Conservation (phyloP, 2,113 vertebrate genomes). For the Brachypodius melanocephalos region DNA sequence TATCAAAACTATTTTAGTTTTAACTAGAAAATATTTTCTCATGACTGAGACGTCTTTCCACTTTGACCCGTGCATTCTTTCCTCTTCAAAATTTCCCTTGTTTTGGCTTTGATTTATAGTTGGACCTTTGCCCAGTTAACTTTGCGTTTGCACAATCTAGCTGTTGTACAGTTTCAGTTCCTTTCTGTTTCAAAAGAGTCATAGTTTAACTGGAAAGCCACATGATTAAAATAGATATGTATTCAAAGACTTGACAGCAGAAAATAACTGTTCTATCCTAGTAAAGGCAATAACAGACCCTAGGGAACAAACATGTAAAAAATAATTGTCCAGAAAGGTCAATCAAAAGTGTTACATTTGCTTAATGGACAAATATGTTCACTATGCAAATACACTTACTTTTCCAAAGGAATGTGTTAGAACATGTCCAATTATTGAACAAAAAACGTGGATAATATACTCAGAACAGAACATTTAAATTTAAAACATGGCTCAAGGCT, state of each 20-base stretch:
- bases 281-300: neutral
- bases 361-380: neutral
- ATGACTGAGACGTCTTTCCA: constrained; percentile 49
- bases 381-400: neutral
- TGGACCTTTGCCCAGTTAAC: constrained; percentile 42
- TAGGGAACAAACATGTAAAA: neutral
- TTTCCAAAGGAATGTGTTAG: neutral
- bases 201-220: constrained; percentile 46
- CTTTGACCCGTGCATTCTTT: constrained; percentile 62
- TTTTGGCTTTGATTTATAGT: constrained; percentile 54
- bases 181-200: constrained; percentile 48
- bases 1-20: constrained; percentile 61
- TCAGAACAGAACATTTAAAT: neutral
- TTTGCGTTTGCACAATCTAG: constrained; percentile 27
- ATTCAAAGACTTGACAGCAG: constrained; percentile 5
- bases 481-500: neutral
- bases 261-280: neutral
- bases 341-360: neutral
- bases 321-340: neutral
- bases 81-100: constrained; percentile 64
- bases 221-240: neutral
- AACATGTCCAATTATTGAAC: neutral
- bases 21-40: constrained; percentile 54
- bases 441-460: neutral
- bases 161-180: constrained; percentile 16